Evolutionary conservation across 2,113 vertebrate genomes (phyloP), one percentile per base, ranked within the genome.

Genomic region (Chunga burmeisteri): DNA sequence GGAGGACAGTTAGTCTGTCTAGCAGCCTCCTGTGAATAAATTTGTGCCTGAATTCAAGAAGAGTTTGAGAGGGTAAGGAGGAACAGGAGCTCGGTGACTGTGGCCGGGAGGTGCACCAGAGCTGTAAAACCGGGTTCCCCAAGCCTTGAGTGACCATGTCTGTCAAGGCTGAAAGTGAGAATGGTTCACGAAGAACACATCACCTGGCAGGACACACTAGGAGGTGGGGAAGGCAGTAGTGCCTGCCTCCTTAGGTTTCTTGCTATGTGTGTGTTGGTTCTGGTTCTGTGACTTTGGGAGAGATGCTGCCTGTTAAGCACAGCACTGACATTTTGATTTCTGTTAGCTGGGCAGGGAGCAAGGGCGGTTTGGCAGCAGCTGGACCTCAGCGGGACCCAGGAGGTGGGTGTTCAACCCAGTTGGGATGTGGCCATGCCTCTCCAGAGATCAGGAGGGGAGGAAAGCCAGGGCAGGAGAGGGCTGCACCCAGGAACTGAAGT

Each of bases 291-390:
- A 46, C 7, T 2, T 66, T 55, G 36, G 36, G 47, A 75, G 38
- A 40, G 53, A 50, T 0, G 0, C 36, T 34, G 2, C 46, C 30
- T 40, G 25, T 70, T 49, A 63, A 66, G 34, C 25, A 53, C 13
- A 16, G 50, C 17, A 11, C 65, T 81, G 53, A n/a, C 20, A 15
- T 40, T 67, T 81, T 36, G 25, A n/a, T 46, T 91, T 56, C 15
- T 63, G 8, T 81, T 66, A 66, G 40, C 55, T 87, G 50, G 27
- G 17, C 59, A 44, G 53, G 67, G 59, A 68, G 22, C 1, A 3
- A 55, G 36, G 9, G 50, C 74, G 34, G 18, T 58, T 74, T 78
- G 42, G 38, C 65, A 90, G 78, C 44, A 80, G 29, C 38, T 59
- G 44, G 26, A 68, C 40, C 38, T 71, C 49, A 36, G 19, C 3